Base-by-base conservation (phyloP, 2,113 vertebrate species). In the Ctenomys sociabilis region DNA sequence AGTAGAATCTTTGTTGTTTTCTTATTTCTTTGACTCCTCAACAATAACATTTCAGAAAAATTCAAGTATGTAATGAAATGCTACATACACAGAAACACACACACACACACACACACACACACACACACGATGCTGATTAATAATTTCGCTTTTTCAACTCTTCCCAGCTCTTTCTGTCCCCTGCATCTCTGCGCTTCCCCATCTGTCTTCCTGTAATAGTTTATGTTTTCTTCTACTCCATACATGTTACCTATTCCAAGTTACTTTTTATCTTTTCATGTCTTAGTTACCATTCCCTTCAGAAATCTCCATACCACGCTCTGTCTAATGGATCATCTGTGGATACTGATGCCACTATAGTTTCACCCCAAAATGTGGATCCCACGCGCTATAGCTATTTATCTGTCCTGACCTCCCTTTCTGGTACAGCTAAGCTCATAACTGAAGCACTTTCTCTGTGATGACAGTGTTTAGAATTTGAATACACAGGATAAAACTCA, bases 401-500 rank as follows among this genome's bases (percentile, higher is more conserved):
- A 3, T 4, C 57, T 37, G 7, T 66, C 14, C 70, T 63, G 45
- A 63, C 45, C 13, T n/a, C 24, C 24, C 57, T 77, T 19, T 73
- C 70, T 12, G 8, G 0, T 11, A 4, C 19, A 21, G 70, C 24
- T 21, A 19, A 1, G 9, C 5, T 3, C 21, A 12, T 40, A 4
- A 24, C 8, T 24, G 37, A 22, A 73, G 37, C n/a, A 73, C 9
- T 12, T 40, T 40, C 70, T 73, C 70, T 37, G 70, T 3, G 9
- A 40, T 73, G 70, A 73, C 6, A 24, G 12, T 40, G 9, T 12
- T 73, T 21, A 40, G 70, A 22, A 37, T 73, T 73, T 73, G 10
- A 73, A 8, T 24, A 40, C 21, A 24, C 19, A 22, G 37, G n/a
- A 40, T 40, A 10, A 17, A 64, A 80, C 45, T 64, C 40, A 73